These are phyloP conservation scores for Sigmodon hispidus DNA, from an alignment of 2,113 vertebrate species.

Conservation along the genomic window DNA sequence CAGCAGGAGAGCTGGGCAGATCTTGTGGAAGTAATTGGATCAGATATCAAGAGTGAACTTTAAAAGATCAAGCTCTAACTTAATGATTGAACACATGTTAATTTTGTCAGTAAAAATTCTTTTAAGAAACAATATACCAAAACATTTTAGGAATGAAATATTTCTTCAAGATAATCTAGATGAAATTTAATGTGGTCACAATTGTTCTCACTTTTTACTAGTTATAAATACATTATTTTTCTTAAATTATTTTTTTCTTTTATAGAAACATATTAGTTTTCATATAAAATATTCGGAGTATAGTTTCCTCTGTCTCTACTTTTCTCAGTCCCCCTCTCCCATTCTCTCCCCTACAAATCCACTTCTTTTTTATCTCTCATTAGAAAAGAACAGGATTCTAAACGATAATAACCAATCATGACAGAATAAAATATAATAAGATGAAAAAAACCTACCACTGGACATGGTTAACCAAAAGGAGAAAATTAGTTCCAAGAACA, in stretches of 20 bases:
- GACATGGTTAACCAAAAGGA: background rate
- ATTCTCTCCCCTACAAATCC: background rate
- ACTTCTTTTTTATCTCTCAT: background rate
- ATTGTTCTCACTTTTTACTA: background rate
- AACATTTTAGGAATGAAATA: background rate
- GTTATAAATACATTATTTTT: background rate
- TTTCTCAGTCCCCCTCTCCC: background rate
- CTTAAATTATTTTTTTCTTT: background rate
- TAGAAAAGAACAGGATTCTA: background rate
- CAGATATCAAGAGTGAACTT: background rate
- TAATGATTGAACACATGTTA: background rate
- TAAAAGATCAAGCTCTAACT: background rate
- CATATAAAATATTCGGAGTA: background rate
- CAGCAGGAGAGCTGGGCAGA: background rate
- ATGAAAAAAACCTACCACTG: background rate
- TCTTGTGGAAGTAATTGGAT: no score
- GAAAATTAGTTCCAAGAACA: background rate
- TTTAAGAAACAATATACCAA: background rate
- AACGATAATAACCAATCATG: background rate
- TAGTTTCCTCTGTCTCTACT: background rate
- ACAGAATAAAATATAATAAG: background rate
- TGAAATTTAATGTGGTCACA: background rate
- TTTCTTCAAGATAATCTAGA: slow-evolving; percentile 10
- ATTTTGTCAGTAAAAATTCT: background rate
- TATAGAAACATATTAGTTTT: background rate